These are phyloP conservation scores for Neodiprion pinetum DNA, from an alignment of 1,140 invertebrate genomes.

Conservation along the genomic window DNA sequence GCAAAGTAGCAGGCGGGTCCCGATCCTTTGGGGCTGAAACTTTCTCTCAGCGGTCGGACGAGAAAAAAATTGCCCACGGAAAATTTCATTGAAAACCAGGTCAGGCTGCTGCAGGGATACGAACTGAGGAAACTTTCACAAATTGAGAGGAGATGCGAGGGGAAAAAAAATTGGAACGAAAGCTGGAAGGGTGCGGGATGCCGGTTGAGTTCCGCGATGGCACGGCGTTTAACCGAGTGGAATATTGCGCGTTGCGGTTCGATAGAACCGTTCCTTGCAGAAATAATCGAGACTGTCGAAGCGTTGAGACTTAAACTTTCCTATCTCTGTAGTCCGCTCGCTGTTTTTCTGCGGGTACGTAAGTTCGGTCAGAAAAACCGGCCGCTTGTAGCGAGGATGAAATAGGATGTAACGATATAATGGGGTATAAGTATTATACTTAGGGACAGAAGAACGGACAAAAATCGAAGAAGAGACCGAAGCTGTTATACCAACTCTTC, in stretches of 20 bases:
- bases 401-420: too few relatives aligned
- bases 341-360: too few relatives aligned
- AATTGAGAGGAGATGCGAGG: not conserved
- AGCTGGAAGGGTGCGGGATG: not conserved
- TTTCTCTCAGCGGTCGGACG: conserved; percentile 33
- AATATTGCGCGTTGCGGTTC: not conserved
- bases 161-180: not conserved
- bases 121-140: not conserved
- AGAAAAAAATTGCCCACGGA: conserved; percentile 22
- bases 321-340: not conserved
- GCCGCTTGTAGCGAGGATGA: too few relatives aligned
- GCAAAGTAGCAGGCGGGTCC: not conserved
- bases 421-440: too few relatives aligned
- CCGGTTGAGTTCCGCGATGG: not conserved
- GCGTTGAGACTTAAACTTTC: conserved; percentile 1
- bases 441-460: too few relatives aligned
- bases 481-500: not conserved
- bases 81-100: not conserved
- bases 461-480: too few relatives aligned
- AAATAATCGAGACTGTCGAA: not conserved
- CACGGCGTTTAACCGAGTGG: not conserved
- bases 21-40: conserved; percentile 18
- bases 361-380: too few relatives aligned
- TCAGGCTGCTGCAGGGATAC: not conserved
- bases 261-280: not conserved